Conservation (phyloP, 1,140 invertebrate genomes). For the Pseudomyrmex flavicornis region DNA sequence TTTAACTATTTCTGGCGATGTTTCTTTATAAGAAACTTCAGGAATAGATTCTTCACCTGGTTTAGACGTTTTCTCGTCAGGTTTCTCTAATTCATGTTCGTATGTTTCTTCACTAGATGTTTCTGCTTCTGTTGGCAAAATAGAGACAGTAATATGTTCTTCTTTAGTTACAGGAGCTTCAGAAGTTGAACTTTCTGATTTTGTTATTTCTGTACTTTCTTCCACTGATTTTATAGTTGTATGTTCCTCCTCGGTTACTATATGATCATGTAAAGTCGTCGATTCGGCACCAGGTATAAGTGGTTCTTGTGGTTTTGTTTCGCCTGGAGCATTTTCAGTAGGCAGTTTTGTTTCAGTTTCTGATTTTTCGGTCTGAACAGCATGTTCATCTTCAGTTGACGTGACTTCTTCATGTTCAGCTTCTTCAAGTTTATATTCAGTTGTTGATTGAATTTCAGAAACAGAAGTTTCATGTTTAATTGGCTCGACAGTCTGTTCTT, state of each 20-base stretch:
- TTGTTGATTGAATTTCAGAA: slow-evolving; percentile 30
- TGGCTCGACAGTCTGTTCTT: slow-evolving; percentile 9
- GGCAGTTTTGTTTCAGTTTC: slow-evolving; percentile 55
- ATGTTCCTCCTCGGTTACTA: slow-evolving; percentile 48
- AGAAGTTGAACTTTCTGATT: slow-evolving; percentile 15
- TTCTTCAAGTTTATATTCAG: slow-evolving; percentile 3
- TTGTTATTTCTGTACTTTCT: slow-evolving; percentile 50
- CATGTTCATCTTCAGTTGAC: slow-evolving; percentile 36
- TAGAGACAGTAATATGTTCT: slow-evolving; percentile 37
- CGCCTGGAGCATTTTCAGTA: background rate
- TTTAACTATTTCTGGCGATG: slow-evolving; percentile 19
- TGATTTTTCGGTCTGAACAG: slow-evolving; percentile 55
- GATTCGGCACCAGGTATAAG: slow-evolving; percentile 30
- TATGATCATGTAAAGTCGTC: slow-evolving; percentile 18
- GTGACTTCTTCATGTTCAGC: slow-evolving; percentile 48
- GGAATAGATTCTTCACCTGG: slow-evolving; percentile 15
- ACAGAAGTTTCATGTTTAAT: slow-evolving; percentile 34
- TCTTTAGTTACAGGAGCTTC: slow-evolving; percentile 51
- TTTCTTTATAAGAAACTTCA: slow-evolving; percentile 24
- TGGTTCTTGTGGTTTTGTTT: slow-evolving; percentile 58
- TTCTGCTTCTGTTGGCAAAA: slow-evolving; percentile 7
- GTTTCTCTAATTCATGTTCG: slow-evolving; percentile 28
- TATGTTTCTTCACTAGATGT: background rate
- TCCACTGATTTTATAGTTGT: slow-evolving; percentile 34
- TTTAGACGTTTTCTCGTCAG: slow-evolving; percentile 5